Evolutionary conservation across 2,797 vertebrate species (phyloP).

Genomic region (Sebastes iracundus): DNA sequence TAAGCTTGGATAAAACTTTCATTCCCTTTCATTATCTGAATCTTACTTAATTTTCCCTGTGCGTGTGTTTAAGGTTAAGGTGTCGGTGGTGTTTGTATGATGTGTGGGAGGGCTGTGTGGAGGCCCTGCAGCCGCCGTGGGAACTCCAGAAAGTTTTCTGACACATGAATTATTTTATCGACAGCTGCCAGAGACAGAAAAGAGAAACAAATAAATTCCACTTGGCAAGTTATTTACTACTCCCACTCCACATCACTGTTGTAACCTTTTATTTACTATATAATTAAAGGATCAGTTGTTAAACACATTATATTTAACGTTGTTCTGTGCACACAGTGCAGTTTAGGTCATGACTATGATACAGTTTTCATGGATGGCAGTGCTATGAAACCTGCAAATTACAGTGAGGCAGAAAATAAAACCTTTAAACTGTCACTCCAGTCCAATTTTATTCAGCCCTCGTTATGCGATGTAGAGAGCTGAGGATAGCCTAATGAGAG

Average conservation of each 20-base stretch:
- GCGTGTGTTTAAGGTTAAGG: background rate
- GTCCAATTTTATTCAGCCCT: background rate
- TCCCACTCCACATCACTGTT: background rate
- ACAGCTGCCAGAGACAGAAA: slow-evolving; percentile 5
- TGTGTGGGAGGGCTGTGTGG: slow-evolving; percentile 4
- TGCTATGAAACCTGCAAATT: background rate
- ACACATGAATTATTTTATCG: slow-evolving; percentile 15
- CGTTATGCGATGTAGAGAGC: background rate
- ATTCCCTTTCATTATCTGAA: slow-evolving; percentile 28
- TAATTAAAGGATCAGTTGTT: background rate
- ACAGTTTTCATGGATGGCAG: background rate
- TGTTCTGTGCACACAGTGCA: background rate
- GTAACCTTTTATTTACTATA: background rate
- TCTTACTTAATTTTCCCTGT: slow-evolving; percentile 5
- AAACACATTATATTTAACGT: background rate
- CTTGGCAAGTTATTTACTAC: background rate
- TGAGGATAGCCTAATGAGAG: slow-evolving; percentile 12
- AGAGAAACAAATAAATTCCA: slow-evolving; percentile 1
- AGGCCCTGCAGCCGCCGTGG: slow-evolving; percentile 1
- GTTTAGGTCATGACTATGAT: background rate
- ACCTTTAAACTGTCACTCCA: background rate
- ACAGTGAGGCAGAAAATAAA: background rate
- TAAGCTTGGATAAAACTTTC: slow-evolving; percentile 14
- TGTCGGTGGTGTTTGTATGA: background rate
- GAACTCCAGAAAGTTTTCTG: slow-evolving; percentile 19